These are phyloP conservation scores for Pristis pectinata DNA, from an alignment of 2,797 vertebrate genomes.

Conservation along the genomic window DNA sequence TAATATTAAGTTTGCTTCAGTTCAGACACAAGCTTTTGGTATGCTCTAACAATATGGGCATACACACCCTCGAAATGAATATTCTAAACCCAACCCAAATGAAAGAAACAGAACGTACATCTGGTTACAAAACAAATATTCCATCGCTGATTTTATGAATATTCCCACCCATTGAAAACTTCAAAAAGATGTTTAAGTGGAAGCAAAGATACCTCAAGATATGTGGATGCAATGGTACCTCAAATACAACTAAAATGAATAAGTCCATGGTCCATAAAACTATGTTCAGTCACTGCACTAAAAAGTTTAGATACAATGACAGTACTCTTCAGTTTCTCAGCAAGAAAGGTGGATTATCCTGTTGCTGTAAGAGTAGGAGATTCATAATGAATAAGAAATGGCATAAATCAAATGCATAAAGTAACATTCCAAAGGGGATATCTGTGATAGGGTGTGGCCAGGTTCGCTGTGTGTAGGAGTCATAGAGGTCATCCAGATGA, in stretches of 20 bases:
- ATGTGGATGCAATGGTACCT: no score
- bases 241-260: background rate
- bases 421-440: no score
- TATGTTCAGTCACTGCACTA: background rate
- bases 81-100: background rate
- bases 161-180: background rate
- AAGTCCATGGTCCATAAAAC: background rate
- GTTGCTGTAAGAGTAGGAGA: background rate
- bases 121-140: background rate
- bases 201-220: background rate
- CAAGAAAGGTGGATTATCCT: background rate
- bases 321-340: background rate
- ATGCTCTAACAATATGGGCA: background rate
- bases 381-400: background rate
- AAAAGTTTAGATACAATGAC: background rate
- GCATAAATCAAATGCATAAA: background rate
- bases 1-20: background rate
- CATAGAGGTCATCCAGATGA: no score
- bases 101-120: background rate
- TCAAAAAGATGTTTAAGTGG: background rate
- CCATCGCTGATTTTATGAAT: background rate
- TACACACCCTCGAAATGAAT: background rate
- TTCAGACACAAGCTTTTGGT: background rate
- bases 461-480: no score
- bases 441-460: no score